phyloP scores from a whole-genome alignment of 2,113 vertebrate species.

The Alaudala cheleensis region DNA sequence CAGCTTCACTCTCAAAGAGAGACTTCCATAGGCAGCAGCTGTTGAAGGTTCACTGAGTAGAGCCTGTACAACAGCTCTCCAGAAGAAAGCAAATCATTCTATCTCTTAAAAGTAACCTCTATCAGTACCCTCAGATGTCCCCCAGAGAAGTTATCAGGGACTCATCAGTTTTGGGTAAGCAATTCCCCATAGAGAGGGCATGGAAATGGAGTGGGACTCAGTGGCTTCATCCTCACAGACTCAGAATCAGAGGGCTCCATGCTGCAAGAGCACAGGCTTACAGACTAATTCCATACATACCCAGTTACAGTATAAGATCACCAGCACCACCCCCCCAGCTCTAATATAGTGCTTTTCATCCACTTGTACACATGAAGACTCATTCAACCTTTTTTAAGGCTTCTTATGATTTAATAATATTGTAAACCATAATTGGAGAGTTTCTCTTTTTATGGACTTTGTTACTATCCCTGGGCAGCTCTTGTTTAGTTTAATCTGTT shows the following conservation, averaged over 20 bases:
- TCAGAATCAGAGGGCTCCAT: not conserved
- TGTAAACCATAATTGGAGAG: slow-evolving; percentile 43
- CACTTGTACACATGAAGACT: not conserved
- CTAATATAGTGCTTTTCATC: not conserved
- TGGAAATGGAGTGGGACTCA: not conserved
- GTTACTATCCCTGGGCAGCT: slow-evolving; percentile 46
- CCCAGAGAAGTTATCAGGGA: not conserved
- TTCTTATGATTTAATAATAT: slow-evolving; percentile 30
- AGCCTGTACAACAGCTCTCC: not conserved
- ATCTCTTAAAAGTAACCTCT: not conserved
- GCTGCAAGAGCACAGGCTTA: not conserved
- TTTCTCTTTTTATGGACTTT: slow-evolving; percentile 52
- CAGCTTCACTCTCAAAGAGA: not conserved
- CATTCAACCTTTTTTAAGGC: slow-evolving; percentile 32
- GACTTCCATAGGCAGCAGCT: not conserved
- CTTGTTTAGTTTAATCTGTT: slow-evolving; percentile 38
- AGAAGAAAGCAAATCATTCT: not conserved
- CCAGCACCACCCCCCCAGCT: not conserved
- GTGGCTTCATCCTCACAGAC: not conserved
- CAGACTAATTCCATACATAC: not conserved
- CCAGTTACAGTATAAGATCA: not conserved
- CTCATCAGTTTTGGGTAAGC: not conserved
- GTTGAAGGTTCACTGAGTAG: not conserved
- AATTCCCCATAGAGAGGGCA: not conserved
- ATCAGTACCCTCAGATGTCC: not conserved